Evolutionary conservation across 30 jellyfish, hydroid and myxozoan genomes (phyloP), one percentile per base, ranked within the genome.

Genomic region (Nemopilema nomurai): DNA sequence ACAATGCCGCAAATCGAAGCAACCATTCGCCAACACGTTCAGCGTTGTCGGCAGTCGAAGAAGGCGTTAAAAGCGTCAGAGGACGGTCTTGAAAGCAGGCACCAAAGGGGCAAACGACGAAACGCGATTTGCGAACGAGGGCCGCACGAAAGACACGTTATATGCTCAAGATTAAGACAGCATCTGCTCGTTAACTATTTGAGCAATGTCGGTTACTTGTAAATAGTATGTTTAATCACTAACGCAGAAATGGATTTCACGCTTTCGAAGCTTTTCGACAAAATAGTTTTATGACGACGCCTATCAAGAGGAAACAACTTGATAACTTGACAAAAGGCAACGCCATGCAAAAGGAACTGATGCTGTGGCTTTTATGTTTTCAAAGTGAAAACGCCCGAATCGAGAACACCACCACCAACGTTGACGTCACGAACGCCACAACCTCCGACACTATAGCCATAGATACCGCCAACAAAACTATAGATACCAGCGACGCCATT

Each of bases 51-150:
- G 13, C 57, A 41, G 13, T 41, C 57, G 57, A 13, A 13, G 13
- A 41, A 41, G 13, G 57, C 57, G 6, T 41, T 13, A 6, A 41
- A 41, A 6, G 57, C 57, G 6, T 41, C 57, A 41, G 57, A 41
- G 57, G 57, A 41, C 13, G 57, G 13, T 6, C 57, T 3, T 13
- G 57, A 41, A 13, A 41, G 13, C 57, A 41, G 13, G 13, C 57
- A 41, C 9, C 9, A 13, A 41, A 41, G 13, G 13, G 13, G 57
- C 57, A 41, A 6, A 13, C 57, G 80, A 16, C 63, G 80, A 28
- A 70, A 70, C 64, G 80, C 80, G 1, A 53, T 70, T 27, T 70
- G 80, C 17, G 80, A 70, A 20, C 41, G 62, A 70, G 16, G 80
- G 8, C 65, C 80, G 0, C 80, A 70, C 19, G 80, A 70, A 30